Evolutionary conservation across 1,140 invertebrate genomes (phyloP), one percentile per base, ranked within the genome.

Genomic region (Saccostrea cuccullata): DNA sequence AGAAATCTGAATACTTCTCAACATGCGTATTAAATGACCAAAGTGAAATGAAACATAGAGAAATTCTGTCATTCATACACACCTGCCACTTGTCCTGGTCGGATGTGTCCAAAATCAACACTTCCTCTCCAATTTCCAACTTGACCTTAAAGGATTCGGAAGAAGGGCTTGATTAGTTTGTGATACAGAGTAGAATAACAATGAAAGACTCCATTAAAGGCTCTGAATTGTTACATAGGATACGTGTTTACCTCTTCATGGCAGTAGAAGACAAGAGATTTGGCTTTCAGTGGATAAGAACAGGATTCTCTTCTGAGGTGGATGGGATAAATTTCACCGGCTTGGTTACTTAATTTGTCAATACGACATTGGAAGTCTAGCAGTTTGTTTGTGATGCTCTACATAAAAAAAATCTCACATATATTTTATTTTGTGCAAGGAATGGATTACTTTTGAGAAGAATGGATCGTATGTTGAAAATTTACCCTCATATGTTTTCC

Each of bases 1-100:
- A 64, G 0, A 20, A 64, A 64, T n/a, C 17, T 64, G 17, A 64
- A 23, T 6, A 30, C 23, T 23, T 82, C 15, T 23, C n/a, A 64
- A 64, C 58, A 64, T n/a, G 3, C n/a, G 1, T 64, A n/a, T 5
- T 64, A 6, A 64, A n/a, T 8, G n/a, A 82, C 13, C 73, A 23
- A 1, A 9, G 23, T 30, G 15, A 30, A 30, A 82, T 82, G 23
- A 23, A 82, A 12, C 73, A 30, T 30, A 17, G 26, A 11, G 26
- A 26, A 30, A 36, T 30, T 13, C 23, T 1, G 9, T 82, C 1
- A 30, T 30, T 23, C 8, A 56, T n/a, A 90, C 87, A 87, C 89
- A 93, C 92, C 90, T 91, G 90, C 93, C 93, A 94, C 13, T 86
- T 89, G 30, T 93, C 93, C n/a, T 90, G 55, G 58, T 94, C 92